Percentiles rank a stretch among this genome's conserved stretches.
Evolutionary conservation across 2,797 vertebrate genomes (phyloP).

Genomic region (Poliocrania exsul): DNA sequence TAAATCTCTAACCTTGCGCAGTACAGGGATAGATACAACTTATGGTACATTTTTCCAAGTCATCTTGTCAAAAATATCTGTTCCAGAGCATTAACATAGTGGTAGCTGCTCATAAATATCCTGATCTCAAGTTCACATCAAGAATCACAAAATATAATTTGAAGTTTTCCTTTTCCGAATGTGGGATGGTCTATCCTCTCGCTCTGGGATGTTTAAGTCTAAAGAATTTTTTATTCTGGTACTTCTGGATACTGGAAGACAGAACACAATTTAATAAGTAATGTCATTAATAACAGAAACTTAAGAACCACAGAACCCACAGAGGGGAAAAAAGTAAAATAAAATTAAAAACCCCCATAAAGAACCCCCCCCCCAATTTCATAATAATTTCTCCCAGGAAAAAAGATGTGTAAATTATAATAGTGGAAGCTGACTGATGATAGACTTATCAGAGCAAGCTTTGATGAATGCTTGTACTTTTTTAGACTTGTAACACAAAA

Average conservation of each 20-base stretch:
- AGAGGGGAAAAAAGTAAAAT: too few relatives aligned
- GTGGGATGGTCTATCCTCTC: neutral
- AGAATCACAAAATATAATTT: neutral
- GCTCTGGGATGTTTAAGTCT: neutral
- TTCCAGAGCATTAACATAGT: neutral
- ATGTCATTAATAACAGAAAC: neutral
- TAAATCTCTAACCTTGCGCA: neutral
- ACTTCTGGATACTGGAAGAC: neutral
- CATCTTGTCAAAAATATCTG: neutral
- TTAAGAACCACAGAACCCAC: neutral
- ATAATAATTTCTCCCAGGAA: neutral
- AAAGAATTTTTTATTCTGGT: neutral
- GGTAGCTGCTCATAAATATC: neutral
- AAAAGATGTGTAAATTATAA: neutral
- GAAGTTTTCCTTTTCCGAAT: neutral
- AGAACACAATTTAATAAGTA: neutral
- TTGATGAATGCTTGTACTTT: neutral
- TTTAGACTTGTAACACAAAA: neutral
- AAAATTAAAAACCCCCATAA: neutral
- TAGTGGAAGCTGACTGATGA: neutral
- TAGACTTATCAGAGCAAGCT: neutral
- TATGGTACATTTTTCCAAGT: neutral
- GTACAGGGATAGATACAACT: neutral
- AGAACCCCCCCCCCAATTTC: too few relatives aligned
- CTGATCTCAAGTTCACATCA: neutral